Percentiles rank a stretch among this genome's conserved stretches.
Evolutionary conservation across 1,140 invertebrate species (phyloP).

Genomic region (Leptinotarsa texana): DNA sequence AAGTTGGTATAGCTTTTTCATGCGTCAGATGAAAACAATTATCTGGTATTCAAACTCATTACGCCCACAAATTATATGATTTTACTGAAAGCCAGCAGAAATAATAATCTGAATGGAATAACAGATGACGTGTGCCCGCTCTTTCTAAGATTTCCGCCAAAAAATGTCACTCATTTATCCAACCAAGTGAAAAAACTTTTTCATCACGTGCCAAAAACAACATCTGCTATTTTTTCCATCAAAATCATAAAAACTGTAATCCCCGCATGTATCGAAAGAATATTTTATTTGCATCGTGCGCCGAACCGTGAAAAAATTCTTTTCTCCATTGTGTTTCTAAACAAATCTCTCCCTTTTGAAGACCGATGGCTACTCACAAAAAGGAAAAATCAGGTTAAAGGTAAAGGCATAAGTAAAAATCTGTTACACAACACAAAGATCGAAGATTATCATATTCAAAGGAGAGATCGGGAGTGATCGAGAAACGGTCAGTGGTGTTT

Average conservation of each 20-base stretch:
- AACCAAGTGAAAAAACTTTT: constrained; percentile 29
- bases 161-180: constrained; percentile 34
- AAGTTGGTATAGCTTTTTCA: too few species aligned
- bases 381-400: constrained; percentile 32
- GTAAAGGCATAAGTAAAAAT: constrained; percentile 36
- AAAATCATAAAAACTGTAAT: constrained; percentile 30
- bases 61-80: too few species aligned
- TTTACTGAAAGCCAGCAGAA: too few species aligned
- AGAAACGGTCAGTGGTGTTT: constrained; percentile 46
- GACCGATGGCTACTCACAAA: constrained; percentile 31
- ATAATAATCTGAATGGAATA: too few species aligned
- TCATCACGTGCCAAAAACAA: constrained; percentile 33
- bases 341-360: constrained; percentile 22
- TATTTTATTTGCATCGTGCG: constrained; percentile 27
- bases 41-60: too few species aligned
- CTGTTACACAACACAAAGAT: constrained; percentile 40
- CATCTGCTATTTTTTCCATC: constrained; percentile 36
- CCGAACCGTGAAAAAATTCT: constrained; percentile 30
- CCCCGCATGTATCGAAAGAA: constrained; percentile 9
- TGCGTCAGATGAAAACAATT: too few species aligned
- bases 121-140: too few species aligned
- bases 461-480: constrained; percentile 40
- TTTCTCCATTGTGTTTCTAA: constrained; percentile 21
- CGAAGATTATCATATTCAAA: constrained; percentile 44
- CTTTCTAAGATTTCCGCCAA: not conserved